These are phyloP conservation scores for Nyctibius grandis DNA, from an alignment of 2,797 vertebrate genomes.

Conservation along the genomic window DNA sequence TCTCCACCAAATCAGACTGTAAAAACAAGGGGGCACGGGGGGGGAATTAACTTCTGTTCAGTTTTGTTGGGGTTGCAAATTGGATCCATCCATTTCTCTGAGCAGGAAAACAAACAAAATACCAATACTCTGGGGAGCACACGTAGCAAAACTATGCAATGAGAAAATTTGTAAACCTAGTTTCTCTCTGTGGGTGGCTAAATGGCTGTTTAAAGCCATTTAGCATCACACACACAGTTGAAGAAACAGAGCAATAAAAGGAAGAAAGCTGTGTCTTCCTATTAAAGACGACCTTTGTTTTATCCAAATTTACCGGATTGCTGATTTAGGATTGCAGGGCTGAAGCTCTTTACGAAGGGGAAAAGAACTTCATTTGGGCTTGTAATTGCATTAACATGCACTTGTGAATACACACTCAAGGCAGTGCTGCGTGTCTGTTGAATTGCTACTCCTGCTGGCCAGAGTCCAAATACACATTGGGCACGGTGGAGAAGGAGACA, in stretches of 20 bases:
- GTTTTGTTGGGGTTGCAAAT: constrained; percentile 35
- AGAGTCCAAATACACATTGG: background rate
- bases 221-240: background rate
- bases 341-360: background rate
- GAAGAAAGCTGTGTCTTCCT: background rate
- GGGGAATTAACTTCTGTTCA: constrained; percentile 6
- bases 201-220: constrained; percentile 60
- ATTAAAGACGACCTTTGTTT: constrained; percentile 7
- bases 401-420: background rate
- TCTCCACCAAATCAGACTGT: constrained; percentile 1
- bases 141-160: background rate
- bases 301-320: background rate
- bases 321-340: constrained; percentile 12
- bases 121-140: constrained; percentile 22
- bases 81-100: constrained; percentile 56
- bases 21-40: background rate
- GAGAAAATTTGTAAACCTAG: constrained; percentile 54
- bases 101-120: constrained; percentile 50
- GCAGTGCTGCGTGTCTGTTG: background rate
- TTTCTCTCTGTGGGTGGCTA: constrained; percentile 56
- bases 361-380: constrained; percentile 33
- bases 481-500: background rate
- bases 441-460: constrained; percentile 12
- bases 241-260: background rate
- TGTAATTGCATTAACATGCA: constrained; percentile 20